Evolutionary conservation across 2,888 invertebrate genomes (phyloP), one percentile per base, ranked within the genome.

Genomic region (Ornithoptera alexandrae): DNA sequence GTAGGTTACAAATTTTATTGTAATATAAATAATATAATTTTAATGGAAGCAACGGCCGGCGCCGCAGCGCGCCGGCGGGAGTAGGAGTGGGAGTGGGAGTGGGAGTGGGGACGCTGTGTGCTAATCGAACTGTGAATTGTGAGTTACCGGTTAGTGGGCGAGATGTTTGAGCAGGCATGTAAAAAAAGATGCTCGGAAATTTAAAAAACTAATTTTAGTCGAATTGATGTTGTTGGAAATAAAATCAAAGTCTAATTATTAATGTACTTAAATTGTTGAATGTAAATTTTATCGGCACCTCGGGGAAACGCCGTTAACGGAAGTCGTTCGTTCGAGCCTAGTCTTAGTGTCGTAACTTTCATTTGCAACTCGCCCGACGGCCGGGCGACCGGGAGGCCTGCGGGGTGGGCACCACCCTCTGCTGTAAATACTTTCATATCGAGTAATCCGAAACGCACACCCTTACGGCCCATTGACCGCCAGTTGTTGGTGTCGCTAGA

Each of bases 1-100:
- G 78, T 92, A 92, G 92, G 88, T 90, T 92, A 90, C 86, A 91
- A 90, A 92, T 90, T 91, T 90, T 91, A 92, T 90, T 91, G 91
- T 92, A 91, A 88, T 80, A 79, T 81, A 79, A 81, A 87, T 86
- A 85, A 82, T 87, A 85, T 83, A 81, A 75, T 82, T 84, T 85
- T 84, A 83, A 81, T 81, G 79, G 83, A 81, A 74, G 74, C 78
- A 85, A 77, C 84, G 84, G 84, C 84, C 84, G 84, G 85, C 86
- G 88, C 88, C 87, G 90, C 89, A 90, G 90, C 90, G 89, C 83
- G 86, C 82, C 39, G 88, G 86, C 82, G 87, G 85, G 84, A 84
- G 85, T 82, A 86, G 85, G 84, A 84, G 85, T 82, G 83, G 83
- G 86, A 86, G 86, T 85, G 85, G 83, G 83, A 10, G 39, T 39